Evolutionary conservation across 2,113 vertebrate genomes (phyloP).

Genomic region (Danionella cerebrum): DNA sequence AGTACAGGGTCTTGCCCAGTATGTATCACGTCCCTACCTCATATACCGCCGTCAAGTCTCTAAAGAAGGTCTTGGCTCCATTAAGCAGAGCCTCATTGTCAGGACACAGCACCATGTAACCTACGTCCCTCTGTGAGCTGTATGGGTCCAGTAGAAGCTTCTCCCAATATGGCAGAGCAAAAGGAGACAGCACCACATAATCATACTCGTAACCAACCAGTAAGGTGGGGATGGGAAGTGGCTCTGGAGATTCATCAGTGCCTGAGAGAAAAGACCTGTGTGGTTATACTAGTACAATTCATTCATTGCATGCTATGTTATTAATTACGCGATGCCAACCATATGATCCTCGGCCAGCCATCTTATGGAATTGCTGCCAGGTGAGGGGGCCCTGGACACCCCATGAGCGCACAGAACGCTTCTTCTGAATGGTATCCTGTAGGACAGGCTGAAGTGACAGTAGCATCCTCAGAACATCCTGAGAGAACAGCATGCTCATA

Average conservation of each 20-base stretch:
- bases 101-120: constrained; percentile 96
- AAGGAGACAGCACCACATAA: constrained; percentile 96
- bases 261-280: constrained; percentile 59
- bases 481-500: constrained; percentile 88
- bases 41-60: constrained; percentile 91
- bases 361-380: constrained; percentile 99
- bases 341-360: constrained; percentile 96
- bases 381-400: constrained; percentile 95
- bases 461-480: constrained; percentile 92
- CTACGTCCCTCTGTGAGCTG: constrained; percentile 90
- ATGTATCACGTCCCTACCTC: constrained; percentile 66
- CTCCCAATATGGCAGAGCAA: constrained; percentile 96
- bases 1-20: too few species aligned
- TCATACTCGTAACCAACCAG: constrained; percentile 94
- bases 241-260: constrained; percentile 97
- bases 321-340: constrained; percentile 63
- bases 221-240: constrained; percentile 96
- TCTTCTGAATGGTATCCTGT: constrained; percentile 97
- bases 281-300: background rate
- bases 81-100: constrained; percentile 92
- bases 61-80: constrained; percentile 93
- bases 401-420: constrained; percentile 90
- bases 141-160: constrained; percentile 94
- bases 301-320: background rate
- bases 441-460: constrained; percentile 92